Conservation (phyloP, 2,113 vertebrate species). For the Dendropsophus ebraccatus region DNA sequence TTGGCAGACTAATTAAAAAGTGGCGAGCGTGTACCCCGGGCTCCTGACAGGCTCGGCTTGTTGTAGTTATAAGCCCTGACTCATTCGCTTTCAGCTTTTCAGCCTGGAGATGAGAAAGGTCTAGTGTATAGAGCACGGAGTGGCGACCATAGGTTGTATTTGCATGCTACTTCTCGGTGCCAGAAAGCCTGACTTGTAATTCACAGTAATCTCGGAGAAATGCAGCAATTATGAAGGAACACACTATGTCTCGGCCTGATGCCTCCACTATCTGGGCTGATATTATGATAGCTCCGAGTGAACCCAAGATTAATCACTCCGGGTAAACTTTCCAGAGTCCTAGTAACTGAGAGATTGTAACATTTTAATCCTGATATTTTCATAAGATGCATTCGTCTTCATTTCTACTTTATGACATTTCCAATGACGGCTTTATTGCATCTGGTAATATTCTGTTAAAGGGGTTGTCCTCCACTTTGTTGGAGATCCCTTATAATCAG, state of each 20-base stretch:
- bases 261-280: constrained; percentile 26
- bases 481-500: no score
- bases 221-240: constrained; percentile 18
- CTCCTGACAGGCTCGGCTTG: constrained; percentile 20
- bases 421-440: neutral
- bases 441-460: neutral
- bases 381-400: neutral
- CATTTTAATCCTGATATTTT: constrained; percentile 20
- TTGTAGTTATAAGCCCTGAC: constrained; percentile 16
- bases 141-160: constrained; percentile 35
- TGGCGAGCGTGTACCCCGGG: neutral
- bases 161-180: constrained; percentile 9
- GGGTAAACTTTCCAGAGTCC: constrained; percentile 33
- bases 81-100: neutral
- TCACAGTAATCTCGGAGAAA: constrained; percentile 18
- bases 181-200: constrained; percentile 38
- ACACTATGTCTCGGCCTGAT: constrained; percentile 20
- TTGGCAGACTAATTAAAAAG: constrained; percentile 38
- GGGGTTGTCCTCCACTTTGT: no score
- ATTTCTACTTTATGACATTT: constrained; percentile 9
- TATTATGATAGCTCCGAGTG: constrained; percentile 24
- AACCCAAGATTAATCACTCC: constrained; percentile 37
- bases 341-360: neutral
- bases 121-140: constrained; percentile 43
- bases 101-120: constrained; percentile 9